Evolutionary conservation across 1,140 invertebrate genomes (phyloP).

Genomic region (Calosoma granatense): DNA sequence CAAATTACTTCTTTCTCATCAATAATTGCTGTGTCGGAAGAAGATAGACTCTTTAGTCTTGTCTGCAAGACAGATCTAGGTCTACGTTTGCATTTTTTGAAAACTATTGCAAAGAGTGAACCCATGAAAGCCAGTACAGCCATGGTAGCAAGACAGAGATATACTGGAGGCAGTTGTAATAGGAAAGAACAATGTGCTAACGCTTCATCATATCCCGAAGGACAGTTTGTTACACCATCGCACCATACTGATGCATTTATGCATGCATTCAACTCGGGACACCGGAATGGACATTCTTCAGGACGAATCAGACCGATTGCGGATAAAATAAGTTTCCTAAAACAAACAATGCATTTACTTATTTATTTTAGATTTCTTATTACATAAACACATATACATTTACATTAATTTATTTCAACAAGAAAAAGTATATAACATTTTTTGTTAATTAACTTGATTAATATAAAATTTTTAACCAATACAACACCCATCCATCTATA

Average conservation of each 20-base stretch:
- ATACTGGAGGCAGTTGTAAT: conserved; percentile 59
- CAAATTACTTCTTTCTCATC: conserved; percentile 81
- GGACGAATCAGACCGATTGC: conserved; percentile 38
- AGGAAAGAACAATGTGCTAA: conserved; percentile 66
- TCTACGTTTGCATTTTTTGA: conserved; percentile 51
- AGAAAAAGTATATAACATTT: too few species aligned
- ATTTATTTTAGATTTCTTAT: too few species aligned
- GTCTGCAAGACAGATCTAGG: conserved; percentile 58
- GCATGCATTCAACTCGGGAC: conserved; percentile 78
- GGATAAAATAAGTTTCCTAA: conserved; percentile 29
- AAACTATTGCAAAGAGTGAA: conserved; percentile 25
- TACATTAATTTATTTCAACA: too few species aligned
- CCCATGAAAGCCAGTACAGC: conserved; percentile 25
- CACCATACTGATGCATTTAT: conserved; percentile 84
- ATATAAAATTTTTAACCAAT: too few species aligned
- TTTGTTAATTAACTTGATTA: too few species aligned
- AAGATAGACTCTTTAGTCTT: conserved; percentile 62
- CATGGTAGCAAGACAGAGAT: conserved; percentile 46
- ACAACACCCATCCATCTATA: too few species aligned
- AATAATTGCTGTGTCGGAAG: conserved; percentile 63
- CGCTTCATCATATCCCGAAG: conserved; percentile 78
- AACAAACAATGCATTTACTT: too few species aligned
- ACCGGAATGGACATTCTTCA: conserved; percentile 66
- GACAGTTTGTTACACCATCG: conserved; percentile 74
- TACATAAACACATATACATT: too few species aligned